phyloP scores from a whole-genome alignment of 2,113 vertebrate genomes.

The Scophthalmus maximus region DNA sequence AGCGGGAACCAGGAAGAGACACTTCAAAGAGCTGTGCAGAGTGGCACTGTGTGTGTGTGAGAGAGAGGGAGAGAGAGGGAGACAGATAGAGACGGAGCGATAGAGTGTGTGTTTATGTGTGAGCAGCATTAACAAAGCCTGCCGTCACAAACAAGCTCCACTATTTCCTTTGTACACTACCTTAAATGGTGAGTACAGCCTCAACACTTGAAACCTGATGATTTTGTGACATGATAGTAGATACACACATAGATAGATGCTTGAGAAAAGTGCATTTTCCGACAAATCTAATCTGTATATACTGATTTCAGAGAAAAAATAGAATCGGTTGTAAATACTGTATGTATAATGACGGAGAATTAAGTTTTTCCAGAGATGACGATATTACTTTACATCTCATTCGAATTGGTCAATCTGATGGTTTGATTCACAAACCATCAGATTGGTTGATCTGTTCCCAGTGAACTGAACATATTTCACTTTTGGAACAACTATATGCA shows the following conservation, averaged over 20 bases:
- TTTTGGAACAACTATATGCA: too few relatives aligned
- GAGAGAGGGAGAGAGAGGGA: not conserved
- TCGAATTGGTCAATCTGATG: not conserved
- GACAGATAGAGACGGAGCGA: too few relatives aligned
- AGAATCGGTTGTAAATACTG: not conserved
- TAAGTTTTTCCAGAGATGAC: not conserved
- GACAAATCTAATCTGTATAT: not conserved
- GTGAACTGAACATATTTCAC: not conserved
- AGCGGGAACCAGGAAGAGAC: conserved; percentile 49
- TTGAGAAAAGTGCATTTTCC: not conserved
- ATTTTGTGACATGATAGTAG: too few relatives aligned
- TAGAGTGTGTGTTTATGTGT: not conserved
- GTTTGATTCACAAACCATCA: too few relatives aligned
- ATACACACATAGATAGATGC: too few relatives aligned
- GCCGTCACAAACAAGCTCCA: conserved; percentile 21
- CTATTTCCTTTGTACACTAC: conserved; percentile 20
- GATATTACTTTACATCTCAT: too few relatives aligned
- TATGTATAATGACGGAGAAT: not conserved
- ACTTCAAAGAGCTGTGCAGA: conserved; percentile 50
- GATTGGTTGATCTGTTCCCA: not conserved
- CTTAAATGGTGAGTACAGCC: conserved; percentile 43
- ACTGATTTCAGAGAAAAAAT: not conserved
- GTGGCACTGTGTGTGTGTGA: conserved; percentile 8
- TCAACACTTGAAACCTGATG: not conserved
- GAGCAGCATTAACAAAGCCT: conserved; percentile 19